These are phyloP conservation scores for Zygaena filipendulae DNA, from an alignment of 2,888 invertebrate species.

Conservation along the genomic window DNA sequence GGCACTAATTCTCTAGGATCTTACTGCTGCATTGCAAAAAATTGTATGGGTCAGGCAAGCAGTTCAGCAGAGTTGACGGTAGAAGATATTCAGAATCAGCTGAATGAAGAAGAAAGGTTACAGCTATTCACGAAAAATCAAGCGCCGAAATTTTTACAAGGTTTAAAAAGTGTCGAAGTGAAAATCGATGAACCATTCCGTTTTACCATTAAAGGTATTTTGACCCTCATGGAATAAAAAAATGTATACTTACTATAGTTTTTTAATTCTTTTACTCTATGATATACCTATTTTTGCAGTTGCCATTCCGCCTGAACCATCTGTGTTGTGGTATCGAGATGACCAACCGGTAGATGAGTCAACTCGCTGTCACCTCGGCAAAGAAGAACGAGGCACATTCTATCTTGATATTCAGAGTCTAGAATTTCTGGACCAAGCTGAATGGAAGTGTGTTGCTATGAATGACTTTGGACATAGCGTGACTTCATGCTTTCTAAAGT, in stretches of 20 bases:
- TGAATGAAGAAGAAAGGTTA: slow-evolving; percentile 86
- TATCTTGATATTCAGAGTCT: slow-evolving; percentile 78
- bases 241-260: too few species aligned
- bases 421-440: slow-evolving; percentile 88
- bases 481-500: slow-evolving; percentile 86
- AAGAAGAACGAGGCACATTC: slow-evolving; percentile 78
- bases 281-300: too few species aligned
- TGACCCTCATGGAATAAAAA: too few species aligned
- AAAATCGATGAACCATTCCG: slow-evolving; percentile 85
- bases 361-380: slow-evolving; percentile 73
- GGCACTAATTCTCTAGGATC: slow-evolving; percentile 91
- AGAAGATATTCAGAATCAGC: slow-evolving; percentile 90
- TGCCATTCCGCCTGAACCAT: slow-evolving; percentile 82
- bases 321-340: slow-evolving; percentile 88
- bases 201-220: slow-evolving; percentile 85
- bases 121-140: slow-evolving; percentile 80
- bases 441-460: slow-evolving; percentile 91
- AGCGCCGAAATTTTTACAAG: slow-evolving; percentile 85
- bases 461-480: slow-evolving; percentile 92
- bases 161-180: slow-evolving; percentile 84
- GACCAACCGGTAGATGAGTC: slow-evolving; percentile 79
- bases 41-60: slow-evolving; percentile 91
- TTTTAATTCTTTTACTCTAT: too few species aligned
- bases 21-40: slow-evolving; percentile 88
- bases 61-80: slow-evolving; percentile 89